Evolutionary conservation across 2,113 vertebrate genomes (phyloP).

Genomic region (Vanacampus margaritifer): DNA sequence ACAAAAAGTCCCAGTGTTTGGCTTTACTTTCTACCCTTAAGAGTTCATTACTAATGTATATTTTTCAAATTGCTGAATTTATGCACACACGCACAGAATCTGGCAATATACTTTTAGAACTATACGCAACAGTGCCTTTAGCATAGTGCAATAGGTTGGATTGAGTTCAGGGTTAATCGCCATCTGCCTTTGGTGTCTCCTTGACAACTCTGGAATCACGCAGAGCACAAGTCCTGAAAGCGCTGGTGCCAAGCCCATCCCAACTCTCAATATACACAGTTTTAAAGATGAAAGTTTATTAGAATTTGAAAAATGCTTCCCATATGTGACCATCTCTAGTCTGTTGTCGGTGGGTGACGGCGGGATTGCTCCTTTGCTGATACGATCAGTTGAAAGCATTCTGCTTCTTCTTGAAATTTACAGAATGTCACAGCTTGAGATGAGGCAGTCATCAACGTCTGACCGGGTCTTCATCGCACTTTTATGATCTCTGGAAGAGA

Average conservation of each 20-base stretch:
- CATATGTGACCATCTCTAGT: constrained; percentile 71
- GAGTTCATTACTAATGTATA: background rate
- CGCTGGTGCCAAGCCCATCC: constrained; percentile 46
- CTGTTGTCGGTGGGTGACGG: constrained; percentile 66
- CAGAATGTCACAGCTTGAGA: constrained; percentile 58
- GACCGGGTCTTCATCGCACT: background rate
- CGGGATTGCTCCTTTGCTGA: constrained; percentile 65
- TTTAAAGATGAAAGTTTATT: constrained; percentile 73
- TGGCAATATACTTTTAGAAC: background rate
- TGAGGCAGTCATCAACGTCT: background rate
- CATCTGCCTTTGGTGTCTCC: constrained; percentile 39
- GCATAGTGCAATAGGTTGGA: background rate
- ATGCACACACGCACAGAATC: background rate
- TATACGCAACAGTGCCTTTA: background rate
- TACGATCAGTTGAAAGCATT: constrained; percentile 70
- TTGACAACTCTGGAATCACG: constrained; percentile 20
- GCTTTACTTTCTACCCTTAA: background rate
- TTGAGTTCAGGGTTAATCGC: constrained; percentile 29
- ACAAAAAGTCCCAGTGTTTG: background rate
- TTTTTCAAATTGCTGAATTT: background rate
- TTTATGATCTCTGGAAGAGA: too few relatives aligned
- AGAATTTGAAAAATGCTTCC: constrained; percentile 73
- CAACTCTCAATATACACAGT: constrained; percentile 44
- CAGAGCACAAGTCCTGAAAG: constrained; percentile 35
- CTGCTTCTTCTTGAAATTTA: constrained; percentile 74